A percentile compares a stretch with the other conserved stretches of the same genome.
These are phyloP conservation scores for Percina caprodes DNA, from an alignment of 2,113 vertebrate species.

Conservation along the genomic window DNA sequence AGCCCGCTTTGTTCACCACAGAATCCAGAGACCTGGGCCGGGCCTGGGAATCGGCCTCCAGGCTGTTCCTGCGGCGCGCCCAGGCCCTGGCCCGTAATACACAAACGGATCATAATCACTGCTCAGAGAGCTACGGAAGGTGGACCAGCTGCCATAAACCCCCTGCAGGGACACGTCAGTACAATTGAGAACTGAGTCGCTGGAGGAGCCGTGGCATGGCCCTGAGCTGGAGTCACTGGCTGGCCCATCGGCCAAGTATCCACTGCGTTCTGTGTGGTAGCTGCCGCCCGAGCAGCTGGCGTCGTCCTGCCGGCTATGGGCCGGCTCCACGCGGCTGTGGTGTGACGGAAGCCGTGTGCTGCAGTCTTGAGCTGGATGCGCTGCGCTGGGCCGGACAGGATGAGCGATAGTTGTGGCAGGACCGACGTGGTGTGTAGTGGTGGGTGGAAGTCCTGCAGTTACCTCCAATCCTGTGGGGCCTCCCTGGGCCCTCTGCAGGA, in stretches of 20 bases:
- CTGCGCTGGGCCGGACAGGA: conserved; percentile 79
- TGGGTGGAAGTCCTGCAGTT: conserved; percentile 75
- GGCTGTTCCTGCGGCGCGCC: conserved; percentile 67
- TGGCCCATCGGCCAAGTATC: conserved; percentile 94
- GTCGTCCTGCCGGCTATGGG: conserved; percentile 84
- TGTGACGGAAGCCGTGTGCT: conserved; percentile 68
- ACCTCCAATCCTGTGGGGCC: conserved; percentile 76
- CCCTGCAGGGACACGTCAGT: conserved; percentile 95
- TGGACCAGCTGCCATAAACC: conserved; percentile 96
- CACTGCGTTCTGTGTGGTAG: conserved; percentile 93
- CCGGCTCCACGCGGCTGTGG: conserved; percentile 55
- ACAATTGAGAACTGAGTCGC: conserved; percentile 96
- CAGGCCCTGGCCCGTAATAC: conserved; percentile 85
- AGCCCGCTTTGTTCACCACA: conserved; percentile 78
- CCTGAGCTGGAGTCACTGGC: conserved; percentile 97
- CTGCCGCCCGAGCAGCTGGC: conserved; percentile 93
- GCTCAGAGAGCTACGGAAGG: conserved; percentile 96
- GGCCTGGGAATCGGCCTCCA: conserved; percentile 68
- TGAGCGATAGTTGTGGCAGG: conserved; percentile 81
- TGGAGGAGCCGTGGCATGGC: conserved; percentile 96
- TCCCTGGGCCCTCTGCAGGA: conserved; percentile 69
- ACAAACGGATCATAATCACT: conserved; percentile 95
- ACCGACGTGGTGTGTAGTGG: conserved; percentile 77
- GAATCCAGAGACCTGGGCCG: conserved; percentile 90
- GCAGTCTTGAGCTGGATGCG: conserved; percentile 77